Evolutionary conservation across 2,113 vertebrate species (phyloP).

Genomic region (Hydropotes inermis): DNA sequence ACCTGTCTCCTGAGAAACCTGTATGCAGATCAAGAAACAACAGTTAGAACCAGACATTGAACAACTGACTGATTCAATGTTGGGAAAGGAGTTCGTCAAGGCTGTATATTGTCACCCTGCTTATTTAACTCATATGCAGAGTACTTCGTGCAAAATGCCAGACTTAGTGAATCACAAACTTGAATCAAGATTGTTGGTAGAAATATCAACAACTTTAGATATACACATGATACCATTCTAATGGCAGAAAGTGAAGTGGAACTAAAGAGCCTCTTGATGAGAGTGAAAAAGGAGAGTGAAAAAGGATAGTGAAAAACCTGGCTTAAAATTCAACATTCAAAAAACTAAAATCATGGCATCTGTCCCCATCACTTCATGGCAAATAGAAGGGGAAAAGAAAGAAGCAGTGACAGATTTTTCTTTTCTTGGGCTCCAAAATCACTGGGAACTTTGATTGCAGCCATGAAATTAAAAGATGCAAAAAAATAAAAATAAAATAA

Average conservation of each 20-base stretch:
- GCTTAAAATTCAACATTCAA: neutral
- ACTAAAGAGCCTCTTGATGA: neutral
- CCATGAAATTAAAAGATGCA: neutral
- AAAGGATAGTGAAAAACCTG: neutral
- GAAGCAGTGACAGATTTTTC: neutral
- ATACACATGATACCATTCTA: neutral
- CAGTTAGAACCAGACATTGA: neutral
- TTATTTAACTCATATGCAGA: neutral
- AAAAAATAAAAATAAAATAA: neutral
- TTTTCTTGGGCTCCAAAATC: neutral
- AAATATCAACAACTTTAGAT: neutral
- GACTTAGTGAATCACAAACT: neutral
- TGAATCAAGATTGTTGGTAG: neutral
- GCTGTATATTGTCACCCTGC: neutral
- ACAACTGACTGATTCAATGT: neutral
- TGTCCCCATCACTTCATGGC: neutral
- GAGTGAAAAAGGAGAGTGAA: neutral
- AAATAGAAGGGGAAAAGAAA: neutral
- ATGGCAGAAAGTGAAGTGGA: neutral
- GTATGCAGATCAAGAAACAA: neutral
- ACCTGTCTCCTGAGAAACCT: neutral
- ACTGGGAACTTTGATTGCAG: neutral
- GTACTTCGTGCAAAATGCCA: neutral
- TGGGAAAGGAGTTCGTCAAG: neutral
- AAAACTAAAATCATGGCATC: neutral